Conservation (phyloP, 2,113 vertebrate genomes). For the Megatriorchis doriae region DNA sequence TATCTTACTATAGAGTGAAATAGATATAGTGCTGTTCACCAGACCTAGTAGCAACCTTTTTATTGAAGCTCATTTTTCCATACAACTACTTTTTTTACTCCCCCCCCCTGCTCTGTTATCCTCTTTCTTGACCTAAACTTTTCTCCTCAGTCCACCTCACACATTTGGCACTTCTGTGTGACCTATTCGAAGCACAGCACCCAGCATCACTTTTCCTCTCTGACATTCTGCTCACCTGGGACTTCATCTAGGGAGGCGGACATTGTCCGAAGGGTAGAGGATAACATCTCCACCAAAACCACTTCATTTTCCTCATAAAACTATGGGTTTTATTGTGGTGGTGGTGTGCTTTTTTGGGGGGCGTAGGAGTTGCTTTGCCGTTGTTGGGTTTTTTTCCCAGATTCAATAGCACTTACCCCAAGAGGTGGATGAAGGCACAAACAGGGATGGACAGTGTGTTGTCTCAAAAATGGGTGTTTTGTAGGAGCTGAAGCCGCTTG, state of each 20-base stretch:
- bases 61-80: neutral
- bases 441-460: neutral
- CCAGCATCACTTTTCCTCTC: neutral
- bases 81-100: neutral
- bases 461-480: neutral
- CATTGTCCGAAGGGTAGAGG: neutral
- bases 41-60: neutral
- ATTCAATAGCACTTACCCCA: neutral
- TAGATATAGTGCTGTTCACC: neutral
- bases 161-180: neutral
- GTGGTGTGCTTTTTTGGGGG: rapidly evolving
- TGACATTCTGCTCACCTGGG: neutral
- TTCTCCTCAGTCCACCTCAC: rapidly evolving
- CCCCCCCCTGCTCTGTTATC: neutral
- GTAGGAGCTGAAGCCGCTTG: neutral
- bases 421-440: neutral
- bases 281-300: neutral
- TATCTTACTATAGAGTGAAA: neutral
- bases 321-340: rapidly evolving
- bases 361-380: neutral
- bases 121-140: neutral
- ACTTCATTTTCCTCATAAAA: neutral
- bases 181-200: neutral
- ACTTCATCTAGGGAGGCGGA: neutral
- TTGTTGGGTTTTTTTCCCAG: rapidly evolving